These are phyloP conservation scores for Trachelipus rathkii DNA, from an alignment of 1,140 invertebrate genomes.

Conservation along the genomic window DNA sequence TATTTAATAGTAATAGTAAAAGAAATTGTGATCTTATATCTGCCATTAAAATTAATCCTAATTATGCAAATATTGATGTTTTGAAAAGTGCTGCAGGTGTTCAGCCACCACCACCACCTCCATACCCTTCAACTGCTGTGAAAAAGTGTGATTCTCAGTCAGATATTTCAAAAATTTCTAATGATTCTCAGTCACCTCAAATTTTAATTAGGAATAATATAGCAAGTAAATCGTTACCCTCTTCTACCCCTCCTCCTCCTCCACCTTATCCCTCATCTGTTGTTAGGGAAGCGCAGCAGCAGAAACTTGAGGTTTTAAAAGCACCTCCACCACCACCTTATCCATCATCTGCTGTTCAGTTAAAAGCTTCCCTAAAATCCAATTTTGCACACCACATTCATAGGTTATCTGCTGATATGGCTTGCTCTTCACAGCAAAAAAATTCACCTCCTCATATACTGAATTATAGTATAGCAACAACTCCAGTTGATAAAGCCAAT, in stretches of 20 bases:
- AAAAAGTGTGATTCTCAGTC: not conserved
- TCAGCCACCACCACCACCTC: constrained; percentile 37
- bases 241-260: not conserved
- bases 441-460: not conserved
- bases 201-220: no score
- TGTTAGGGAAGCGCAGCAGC: not conserved
- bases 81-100: constrained; percentile 34
- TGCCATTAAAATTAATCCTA: constrained; percentile 37
- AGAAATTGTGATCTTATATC: constrained; percentile 27
- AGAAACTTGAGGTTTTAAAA: not conserved
- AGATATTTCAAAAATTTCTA: not conserved
- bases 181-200: not conserved
- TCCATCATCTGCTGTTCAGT: not conserved
- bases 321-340: not conserved
- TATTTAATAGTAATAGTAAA: constrained; percentile 25
- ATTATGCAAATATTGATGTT: constrained; percentile 45
- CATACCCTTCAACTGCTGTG: constrained; percentile 37
- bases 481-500: not conserved
- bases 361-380: not conserved
- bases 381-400: not conserved
- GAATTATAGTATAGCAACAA: not conserved
- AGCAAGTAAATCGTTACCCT: not conserved
- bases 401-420: not conserved
- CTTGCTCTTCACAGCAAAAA: not conserved
- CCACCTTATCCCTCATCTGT: constrained; percentile 1